Conservation (phyloP, 2,797 vertebrate species). For the Hylomyscus alleni region DNA sequence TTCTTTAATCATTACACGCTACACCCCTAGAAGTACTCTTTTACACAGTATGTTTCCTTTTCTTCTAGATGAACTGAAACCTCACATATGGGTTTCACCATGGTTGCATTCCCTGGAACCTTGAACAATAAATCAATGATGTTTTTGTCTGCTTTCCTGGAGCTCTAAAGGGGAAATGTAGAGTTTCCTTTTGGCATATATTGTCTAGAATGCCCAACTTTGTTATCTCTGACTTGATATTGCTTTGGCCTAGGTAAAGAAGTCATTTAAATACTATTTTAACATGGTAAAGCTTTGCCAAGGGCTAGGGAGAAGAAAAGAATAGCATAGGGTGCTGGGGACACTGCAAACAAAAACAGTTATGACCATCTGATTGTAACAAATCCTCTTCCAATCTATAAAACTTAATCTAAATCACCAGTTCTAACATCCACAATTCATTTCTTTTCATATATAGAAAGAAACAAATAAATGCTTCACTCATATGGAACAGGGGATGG, state of each 20-base stretch:
- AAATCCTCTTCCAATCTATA: neutral
- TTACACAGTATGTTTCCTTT: neutral
- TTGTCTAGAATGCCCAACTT: neutral
- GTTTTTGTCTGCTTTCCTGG: neutral
- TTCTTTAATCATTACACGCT: too few relatives aligned
- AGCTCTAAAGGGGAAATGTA: neutral
- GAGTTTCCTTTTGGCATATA: neutral
- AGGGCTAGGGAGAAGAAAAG: neutral
- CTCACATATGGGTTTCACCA: neutral
- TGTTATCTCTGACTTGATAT: constrained; percentile 17
- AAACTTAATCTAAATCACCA: neutral
- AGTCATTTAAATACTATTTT: constrained; percentile 14
- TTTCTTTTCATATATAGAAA: neutral
- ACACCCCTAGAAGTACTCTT: neutral
- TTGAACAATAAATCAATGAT: neutral
- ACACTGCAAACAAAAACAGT: neutral
- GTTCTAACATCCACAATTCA: neutral
- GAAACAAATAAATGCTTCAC: neutral
- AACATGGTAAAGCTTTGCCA: neutral
- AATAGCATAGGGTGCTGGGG: neutral
- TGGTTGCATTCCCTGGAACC: constrained; percentile 1
- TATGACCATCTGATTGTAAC: neutral
- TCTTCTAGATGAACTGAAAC: neutral
- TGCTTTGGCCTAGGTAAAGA: neutral
- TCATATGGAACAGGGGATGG: neutral